A percentile compares a stretch with the other conserved stretches of the same genome.
phyloP scores from a whole-genome alignment of 2,888 invertebrate genomes.

The Orchesellides sinensis region DNA sequence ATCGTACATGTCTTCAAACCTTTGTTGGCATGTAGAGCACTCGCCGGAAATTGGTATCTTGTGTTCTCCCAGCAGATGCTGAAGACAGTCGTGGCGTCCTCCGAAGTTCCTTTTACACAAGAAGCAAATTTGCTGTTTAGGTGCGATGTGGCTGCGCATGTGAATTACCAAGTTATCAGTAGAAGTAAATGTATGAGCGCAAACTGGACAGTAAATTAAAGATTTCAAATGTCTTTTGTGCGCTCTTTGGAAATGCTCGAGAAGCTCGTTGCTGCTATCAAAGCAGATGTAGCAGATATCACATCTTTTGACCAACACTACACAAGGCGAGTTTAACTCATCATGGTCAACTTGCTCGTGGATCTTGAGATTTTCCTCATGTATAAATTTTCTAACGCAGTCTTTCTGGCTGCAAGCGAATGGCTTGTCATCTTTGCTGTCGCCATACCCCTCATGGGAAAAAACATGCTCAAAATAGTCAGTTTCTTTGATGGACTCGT shows the following conservation, averaged over 20 bases:
- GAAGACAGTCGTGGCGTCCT: not conserved
- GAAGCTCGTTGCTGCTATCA: not conserved
- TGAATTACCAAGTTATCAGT: not conserved
- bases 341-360: constrained; percentile 4
- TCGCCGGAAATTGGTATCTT: not conserved
- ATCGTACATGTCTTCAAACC: not conserved
- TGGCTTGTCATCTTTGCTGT: not conserved
- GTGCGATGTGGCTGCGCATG: not conserved
- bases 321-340: not conserved
- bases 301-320: not conserved
- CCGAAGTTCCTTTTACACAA: not conserved
- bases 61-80: not conserved
- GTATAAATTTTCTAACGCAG: not conserved
- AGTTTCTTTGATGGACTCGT: not conserved
- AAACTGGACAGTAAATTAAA: not conserved
- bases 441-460: not conserved
- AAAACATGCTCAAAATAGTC: not conserved
- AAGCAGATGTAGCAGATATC: constrained; percentile 2
- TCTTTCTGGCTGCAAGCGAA: constrained; percentile 4
- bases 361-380: constrained; percentile 17
- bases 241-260: not conserved
- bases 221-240: not conserved
- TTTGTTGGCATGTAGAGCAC: not conserved
- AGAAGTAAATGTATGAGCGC: not conserved
- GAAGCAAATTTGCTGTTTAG: constrained; percentile 13